A percentile compares a stretch with the other conserved stretches of the same genome.
Evolutionary conservation across 2,113 vertebrate species (phyloP).

Genomic region (Gasterosteus nipponicus): DNA sequence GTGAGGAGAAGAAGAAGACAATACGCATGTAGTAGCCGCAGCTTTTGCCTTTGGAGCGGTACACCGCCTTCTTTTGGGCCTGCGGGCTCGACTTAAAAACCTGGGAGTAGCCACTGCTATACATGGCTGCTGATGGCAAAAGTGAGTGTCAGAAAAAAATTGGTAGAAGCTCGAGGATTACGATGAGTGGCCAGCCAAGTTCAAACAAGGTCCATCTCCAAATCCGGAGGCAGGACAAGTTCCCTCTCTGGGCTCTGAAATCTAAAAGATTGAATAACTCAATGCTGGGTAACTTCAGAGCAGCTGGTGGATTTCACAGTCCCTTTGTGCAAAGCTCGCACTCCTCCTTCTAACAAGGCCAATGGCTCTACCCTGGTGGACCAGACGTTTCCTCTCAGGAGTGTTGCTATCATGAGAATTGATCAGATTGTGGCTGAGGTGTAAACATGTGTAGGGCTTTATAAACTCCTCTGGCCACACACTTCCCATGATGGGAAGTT

Average conservation of each 20-base stretch:
- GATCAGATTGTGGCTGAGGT: conserved; percentile 42
- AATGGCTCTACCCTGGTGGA: not conserved
- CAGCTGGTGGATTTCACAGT: conserved; percentile 10
- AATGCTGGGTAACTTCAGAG: conserved; percentile 18
- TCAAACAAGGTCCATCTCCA: conserved; percentile 27
- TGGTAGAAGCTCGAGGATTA: not conserved
- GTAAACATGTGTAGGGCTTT: conserved; percentile 56
- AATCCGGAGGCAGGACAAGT: not conserved
- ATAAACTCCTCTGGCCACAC: conserved; percentile 61
- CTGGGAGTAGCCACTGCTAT: conserved; percentile 79
- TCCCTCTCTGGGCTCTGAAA: not conserved
- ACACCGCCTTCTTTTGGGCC: conserved; percentile 67
- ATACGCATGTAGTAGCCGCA: conserved; percentile 89
- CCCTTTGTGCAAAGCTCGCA: conserved; percentile 5
- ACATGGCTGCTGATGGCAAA: conserved; percentile 71
- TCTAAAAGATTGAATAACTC: conserved; percentile 1
- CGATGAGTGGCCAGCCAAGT: not conserved
- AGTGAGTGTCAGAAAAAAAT: not conserved
- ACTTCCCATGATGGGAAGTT: conserved; percentile 55
- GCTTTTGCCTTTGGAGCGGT: conserved; percentile 72
- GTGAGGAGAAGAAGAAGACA: conserved; percentile 91
- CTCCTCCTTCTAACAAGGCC: conserved; percentile 20
- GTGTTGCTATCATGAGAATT: conserved; percentile 25
- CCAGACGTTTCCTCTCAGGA: conserved; percentile 54
- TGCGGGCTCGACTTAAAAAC: conserved; percentile 75